Base-by-base conservation (phyloP, 2,888 invertebrate species). In the Melinaea menophilus region DNA sequence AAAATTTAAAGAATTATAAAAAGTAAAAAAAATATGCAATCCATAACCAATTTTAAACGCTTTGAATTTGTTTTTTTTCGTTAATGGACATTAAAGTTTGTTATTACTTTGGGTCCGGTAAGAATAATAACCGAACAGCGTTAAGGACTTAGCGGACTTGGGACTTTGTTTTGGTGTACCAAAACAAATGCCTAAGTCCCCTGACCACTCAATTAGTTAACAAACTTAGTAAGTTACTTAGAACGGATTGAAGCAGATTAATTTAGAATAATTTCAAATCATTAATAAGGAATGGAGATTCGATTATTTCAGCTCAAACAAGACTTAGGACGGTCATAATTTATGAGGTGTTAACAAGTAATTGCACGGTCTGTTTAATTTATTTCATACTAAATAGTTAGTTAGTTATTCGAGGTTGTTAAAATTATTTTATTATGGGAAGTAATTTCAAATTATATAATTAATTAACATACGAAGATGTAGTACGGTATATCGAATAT, bases 191-290 rank as follows among this genome's bases (percentile, higher is more conserved):
- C 51, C 51, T 51, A 51, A 47, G 33, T 5, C 56, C 58, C 58
- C 54, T 65, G 63, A 64, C 65, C 68, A 65, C 37, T 67, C 70
- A 68, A 78, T 77, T 77, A 73, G 69, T 75, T 68, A 73, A 64
- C 70, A 73, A 73, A 76, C 60, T 54, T 65, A 56, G n/a, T 51
- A 61, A 63, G 56, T 31, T 58, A 74, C 69, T 73, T 75, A 65
- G 67, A 71, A 79, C 85, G 80, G 76, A 77, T 71, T 70, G 78
- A 81, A 86, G 82, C 68, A 76, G 86, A 85, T 86, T 86, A 83
- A 74, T 75, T 71, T 66, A 74, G 73, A 77, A 74, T 78, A 75
- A 78, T 79, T 74, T 67, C 73, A 82, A 77, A 80, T 77, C 78
- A 80, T 85, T 80, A 82, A 83, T 86, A 81, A 76, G 75, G 72